Conservation (phyloP, 2,113 vertebrate genomes). For the Amblyornis subalaris region DNA sequence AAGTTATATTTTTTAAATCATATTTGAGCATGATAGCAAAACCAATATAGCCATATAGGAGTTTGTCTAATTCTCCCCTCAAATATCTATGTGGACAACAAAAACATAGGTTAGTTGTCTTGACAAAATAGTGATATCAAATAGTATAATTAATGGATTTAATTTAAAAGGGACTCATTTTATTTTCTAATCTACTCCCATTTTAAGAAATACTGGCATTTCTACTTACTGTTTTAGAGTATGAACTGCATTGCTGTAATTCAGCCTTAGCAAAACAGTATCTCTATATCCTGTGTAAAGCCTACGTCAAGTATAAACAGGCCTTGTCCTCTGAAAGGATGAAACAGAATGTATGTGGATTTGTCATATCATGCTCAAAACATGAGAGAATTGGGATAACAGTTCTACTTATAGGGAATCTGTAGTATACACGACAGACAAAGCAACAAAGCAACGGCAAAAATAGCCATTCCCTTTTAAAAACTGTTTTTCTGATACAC, state of each 20-base stretch:
- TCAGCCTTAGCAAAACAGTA: neutral
- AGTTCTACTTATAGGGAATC: fast-evolving
- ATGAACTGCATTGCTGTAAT: neutral
- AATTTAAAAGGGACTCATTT: neutral
- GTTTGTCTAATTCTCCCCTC: neutral
- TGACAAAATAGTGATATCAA: neutral
- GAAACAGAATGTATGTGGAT: neutral
- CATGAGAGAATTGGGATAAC: fast-evolving
- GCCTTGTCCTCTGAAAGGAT: neutral
- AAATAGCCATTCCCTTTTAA: neutral
- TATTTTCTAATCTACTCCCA: neutral
- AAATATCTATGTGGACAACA: neutral
- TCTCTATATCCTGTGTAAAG: neutral
- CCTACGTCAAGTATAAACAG: neutral
- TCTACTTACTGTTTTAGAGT: neutral
- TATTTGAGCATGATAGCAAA: neutral
- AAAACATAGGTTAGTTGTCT: neutral
- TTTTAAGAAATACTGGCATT: neutral
- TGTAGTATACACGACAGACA: neutral
- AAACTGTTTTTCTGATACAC: neutral
- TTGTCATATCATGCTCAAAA: neutral
- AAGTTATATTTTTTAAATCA: neutral
- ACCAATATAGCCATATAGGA: neutral
- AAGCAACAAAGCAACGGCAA: too few relatives aligned
- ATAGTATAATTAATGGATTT: neutral